Conservation (phyloP, 2,113 vertebrate genomes). For the Dermatemys mawii region DNA sequence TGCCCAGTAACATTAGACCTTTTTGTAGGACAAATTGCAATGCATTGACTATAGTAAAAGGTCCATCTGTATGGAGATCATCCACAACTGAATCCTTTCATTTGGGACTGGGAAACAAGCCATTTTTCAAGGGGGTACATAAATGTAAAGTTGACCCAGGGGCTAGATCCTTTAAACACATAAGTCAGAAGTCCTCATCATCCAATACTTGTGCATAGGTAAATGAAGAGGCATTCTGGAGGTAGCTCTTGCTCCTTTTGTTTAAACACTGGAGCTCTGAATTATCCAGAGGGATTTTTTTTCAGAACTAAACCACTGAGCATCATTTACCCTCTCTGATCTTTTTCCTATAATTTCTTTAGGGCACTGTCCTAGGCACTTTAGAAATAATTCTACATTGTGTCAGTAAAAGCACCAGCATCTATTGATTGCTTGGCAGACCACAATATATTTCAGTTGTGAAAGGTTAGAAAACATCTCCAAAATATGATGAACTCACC, state of each 20-base stretch:
- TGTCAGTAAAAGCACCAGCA: neutral
- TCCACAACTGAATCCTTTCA: neutral
- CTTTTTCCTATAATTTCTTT: neutral
- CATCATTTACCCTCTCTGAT: neutral
- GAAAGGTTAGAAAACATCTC: neutral
- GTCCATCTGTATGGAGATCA: neutral
- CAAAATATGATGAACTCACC: conserved; percentile 79
- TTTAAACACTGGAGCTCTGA: neutral
- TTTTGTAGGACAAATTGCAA: neutral
- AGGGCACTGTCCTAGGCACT: neutral
- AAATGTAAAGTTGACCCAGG: neutral
- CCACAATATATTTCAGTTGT: neutral
- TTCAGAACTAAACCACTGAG: accelerated
- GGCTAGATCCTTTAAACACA: neutral
- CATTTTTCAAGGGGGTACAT: neutral
- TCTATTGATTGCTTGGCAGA: neutral
- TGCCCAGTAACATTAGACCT: neutral
- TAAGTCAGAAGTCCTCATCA: neutral
- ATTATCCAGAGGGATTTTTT: neutral
- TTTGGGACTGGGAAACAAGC: neutral
- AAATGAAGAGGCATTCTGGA: neutral
- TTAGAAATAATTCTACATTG: neutral
- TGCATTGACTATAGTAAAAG: neutral
- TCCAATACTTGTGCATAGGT: neutral
- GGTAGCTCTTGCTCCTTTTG: neutral